Conservation (phyloP, 30 jellyfish, hydroid and myxozoan species). For the Calvadosia cruxmelitensis region DNA sequence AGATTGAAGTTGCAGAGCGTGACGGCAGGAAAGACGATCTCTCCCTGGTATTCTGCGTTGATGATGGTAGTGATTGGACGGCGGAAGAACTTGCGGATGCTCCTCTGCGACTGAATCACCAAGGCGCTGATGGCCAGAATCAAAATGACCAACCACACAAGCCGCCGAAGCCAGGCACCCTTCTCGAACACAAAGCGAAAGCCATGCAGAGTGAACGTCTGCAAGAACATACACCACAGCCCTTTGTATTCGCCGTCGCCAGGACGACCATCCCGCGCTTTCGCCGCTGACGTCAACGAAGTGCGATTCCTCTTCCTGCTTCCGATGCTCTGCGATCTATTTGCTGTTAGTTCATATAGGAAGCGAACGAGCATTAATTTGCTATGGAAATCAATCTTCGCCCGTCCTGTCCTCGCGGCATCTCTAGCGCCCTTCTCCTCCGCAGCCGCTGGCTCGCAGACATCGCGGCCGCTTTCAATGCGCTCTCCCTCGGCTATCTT, state of each 20-base stretch:
- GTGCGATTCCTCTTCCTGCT: background rate
- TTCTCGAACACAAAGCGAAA: constrained; percentile 31
- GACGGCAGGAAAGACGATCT: constrained; percentile 28
- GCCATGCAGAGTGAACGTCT: constrained; percentile 19
- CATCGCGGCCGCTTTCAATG: background rate
- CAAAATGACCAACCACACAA: constrained; percentile 13
- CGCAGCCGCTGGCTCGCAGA: background rate
- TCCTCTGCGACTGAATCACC: constrained; percentile 7
- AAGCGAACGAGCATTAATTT: background rate
- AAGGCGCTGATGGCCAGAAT: constrained; percentile 13
- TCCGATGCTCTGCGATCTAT: background rate
- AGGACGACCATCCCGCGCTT: background rate
- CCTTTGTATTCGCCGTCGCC: constrained; percentile 2
- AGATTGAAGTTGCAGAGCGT: constrained; percentile 29
- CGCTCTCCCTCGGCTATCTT: background rate
- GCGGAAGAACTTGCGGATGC: constrained; percentile 7
- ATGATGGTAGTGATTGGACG: constrained; percentile 35
- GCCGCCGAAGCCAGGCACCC: constrained; percentile 18
- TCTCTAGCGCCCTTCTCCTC: background rate
- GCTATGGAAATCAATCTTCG: background rate
- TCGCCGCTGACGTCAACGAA: too few relatives aligned
- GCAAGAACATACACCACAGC: constrained; percentile 14
- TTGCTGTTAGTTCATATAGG: background rate
- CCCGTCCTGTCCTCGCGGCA: background rate
- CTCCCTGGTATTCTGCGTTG: constrained; percentile 15